phyloP scores from a whole-genome alignment of 37 sponge, comb jelly and placozoan genomes.

The Corticium candelabrum region DNA sequence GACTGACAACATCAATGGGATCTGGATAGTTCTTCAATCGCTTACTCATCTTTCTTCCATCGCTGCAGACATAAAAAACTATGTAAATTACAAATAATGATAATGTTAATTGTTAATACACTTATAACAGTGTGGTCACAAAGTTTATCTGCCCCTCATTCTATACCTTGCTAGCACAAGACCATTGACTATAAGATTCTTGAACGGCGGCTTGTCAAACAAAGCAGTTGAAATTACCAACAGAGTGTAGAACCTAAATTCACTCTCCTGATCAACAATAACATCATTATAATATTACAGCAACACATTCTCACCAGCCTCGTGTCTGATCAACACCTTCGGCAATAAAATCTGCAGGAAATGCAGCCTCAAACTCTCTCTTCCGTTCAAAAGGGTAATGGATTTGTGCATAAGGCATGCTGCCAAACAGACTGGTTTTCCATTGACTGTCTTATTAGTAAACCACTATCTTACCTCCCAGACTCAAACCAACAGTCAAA shows the following conservation, averaged over 20 bases:
- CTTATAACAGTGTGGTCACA: background rate
- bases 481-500: conserved; percentile 99
- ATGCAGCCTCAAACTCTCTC: conserved; percentile 66
- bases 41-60: conserved; percentile 97
- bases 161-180: conserved; percentile 87
- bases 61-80: conserved; percentile 14
- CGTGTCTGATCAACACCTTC: conserved; percentile 99
- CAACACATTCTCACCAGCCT: conserved; percentile 80
- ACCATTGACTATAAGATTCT: conserved; percentile 96
- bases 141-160: too few relatives aligned
- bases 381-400: conserved; percentile 97
- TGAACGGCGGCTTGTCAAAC: conserved; percentile 91
- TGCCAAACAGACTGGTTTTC: too few relatives aligned
- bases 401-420: conserved; percentile 98
- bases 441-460: too few relatives aligned
- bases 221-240: conserved; percentile 91
- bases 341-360: conserved; percentile 98
- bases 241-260: conserved; percentile 92
- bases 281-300: background rate
- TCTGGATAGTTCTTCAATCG: conserved; percentile 98
- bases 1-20: conserved; percentile 69
- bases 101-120: background rate
- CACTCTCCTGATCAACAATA: background rate
- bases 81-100: background rate
- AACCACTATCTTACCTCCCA: conserved; percentile 45